Conservation (phyloP, 2,888 invertebrate species). For the Chrysopilus asiliformis region DNA sequence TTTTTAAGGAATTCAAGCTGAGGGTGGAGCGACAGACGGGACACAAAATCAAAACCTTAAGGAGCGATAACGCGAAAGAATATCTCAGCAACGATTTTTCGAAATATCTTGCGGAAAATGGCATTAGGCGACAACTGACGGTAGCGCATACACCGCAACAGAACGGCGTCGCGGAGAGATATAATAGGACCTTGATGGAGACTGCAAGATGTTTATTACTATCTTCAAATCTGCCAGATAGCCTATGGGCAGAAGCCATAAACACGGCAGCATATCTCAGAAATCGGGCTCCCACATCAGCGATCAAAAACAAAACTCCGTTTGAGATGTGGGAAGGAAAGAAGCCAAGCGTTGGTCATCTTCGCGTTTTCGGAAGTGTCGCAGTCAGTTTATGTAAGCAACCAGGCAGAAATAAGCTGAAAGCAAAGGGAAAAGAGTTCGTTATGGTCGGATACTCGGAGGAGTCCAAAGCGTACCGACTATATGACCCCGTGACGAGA, state of each 20-base stretch:
- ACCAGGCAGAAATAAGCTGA: too few relatives aligned
- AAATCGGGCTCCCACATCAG: conserved; percentile 14
- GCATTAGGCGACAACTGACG: conserved; percentile 6
- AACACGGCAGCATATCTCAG: too few relatives aligned
- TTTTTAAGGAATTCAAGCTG: conserved; percentile 11
- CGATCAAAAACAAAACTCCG: conserved; percentile 15
- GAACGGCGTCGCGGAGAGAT: too few relatives aligned
- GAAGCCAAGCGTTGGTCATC: conserved; percentile 13
- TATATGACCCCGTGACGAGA: background rate
- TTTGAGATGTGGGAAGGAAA: conserved; percentile 16
- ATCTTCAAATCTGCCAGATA: too few relatives aligned
- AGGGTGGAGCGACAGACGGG: conserved; percentile 11
- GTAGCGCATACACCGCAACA: conserved; percentile 13
- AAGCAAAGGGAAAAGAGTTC: too few relatives aligned
- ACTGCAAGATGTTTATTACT: conserved; percentile 18
- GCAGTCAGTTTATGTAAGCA: conserved; percentile 13
- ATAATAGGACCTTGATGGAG: conserved; percentile 17
- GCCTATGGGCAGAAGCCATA: too few relatives aligned
- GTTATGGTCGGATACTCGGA: too few relatives aligned
- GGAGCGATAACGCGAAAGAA: conserved; percentile 11
- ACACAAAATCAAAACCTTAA: conserved; percentile 9
- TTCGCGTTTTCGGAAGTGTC: conserved; percentile 13
- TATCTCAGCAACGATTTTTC: conserved; percentile 7
- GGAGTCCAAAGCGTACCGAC: too few relatives aligned
- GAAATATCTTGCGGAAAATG: conserved; percentile 5